Percentiles rank a stretch among this genome's conserved stretches.
phyloP scores from a whole-genome alignment of 2,113 vertebrate genomes.

The Ibidorhyncha struthersii region DNA sequence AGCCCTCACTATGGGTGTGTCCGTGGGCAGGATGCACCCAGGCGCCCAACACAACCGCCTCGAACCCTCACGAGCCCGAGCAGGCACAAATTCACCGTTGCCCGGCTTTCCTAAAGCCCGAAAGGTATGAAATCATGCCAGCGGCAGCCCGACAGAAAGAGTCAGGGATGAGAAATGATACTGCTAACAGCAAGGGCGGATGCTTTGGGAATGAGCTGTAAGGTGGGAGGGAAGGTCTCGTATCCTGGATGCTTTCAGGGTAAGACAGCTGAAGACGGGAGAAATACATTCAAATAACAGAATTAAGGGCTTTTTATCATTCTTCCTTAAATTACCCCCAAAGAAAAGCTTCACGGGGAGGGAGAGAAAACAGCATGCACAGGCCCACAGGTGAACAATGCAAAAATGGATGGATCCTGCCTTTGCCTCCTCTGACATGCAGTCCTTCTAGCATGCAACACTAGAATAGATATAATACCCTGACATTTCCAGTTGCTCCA shows the following conservation, averaged over 20 bases:
- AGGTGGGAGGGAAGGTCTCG: not conserved
- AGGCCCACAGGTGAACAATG: conserved; percentile 75
- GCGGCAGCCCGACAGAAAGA: not conserved
- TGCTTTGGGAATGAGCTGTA: conserved; percentile 15
- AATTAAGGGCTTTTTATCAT: not conserved
- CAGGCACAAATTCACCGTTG: not conserved
- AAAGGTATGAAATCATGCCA: not conserved
- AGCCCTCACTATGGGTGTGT: conserved; percentile 77
- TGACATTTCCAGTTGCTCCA: conserved; percentile 98
- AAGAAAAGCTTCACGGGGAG: conserved; percentile 25
- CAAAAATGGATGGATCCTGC: conserved; percentile 68
- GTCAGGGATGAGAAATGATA: not conserved
- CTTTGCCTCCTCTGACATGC: conserved; percentile 52
- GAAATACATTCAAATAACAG: not conserved
- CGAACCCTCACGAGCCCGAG: not conserved
- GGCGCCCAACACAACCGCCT: conserved; percentile 13
- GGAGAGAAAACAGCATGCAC: conserved; percentile 66
- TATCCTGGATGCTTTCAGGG: not conserved
- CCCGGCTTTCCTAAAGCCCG: not conserved
- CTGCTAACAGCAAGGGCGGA: not conserved
- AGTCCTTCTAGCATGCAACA: conserved; percentile 74
- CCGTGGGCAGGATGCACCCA: conserved; percentile 47
- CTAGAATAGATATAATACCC: conserved; percentile 84
- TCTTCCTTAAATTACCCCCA: not conserved
- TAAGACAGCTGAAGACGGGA: not conserved